phyloP scores from a whole-genome alignment of 2,797 vertebrate genomes.

The Urosaurus nigricauda region DNA sequence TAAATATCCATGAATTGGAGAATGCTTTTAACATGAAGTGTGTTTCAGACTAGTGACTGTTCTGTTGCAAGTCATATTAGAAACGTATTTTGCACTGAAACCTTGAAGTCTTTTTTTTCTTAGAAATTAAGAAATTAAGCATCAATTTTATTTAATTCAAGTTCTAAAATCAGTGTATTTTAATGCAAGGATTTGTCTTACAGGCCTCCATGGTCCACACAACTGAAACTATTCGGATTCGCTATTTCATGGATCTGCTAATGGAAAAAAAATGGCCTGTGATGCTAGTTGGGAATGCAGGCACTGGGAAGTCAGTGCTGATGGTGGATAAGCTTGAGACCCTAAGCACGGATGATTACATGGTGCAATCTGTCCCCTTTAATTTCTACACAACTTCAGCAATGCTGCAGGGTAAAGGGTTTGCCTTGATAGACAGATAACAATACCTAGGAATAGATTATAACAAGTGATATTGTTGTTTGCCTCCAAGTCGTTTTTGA shows the following conservation, averaged over 20 bases:
- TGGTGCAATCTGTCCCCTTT: conserved; percentile 82
- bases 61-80: neutral
- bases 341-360: conserved; percentile 68
- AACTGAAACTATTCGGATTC: conserved; percentile 76
- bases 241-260: conserved; percentile 82
- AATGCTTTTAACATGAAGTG: neutral
- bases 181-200: neutral
- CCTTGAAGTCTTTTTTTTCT: neutral
- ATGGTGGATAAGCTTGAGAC: conserved; percentile 79
- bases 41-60: neutral
- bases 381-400: conserved; percentile 85
- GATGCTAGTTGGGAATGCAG: conserved; percentile 83
- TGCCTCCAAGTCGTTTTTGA: no score
- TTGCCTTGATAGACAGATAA: neutral
- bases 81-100: neutral
- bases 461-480: neutral
- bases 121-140: neutral
- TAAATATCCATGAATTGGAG: no score
- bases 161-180: neutral
- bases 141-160: neutral
- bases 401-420: conserved; percentile 82
- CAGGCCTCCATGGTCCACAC: conserved; percentile 83
- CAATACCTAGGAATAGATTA: neutral
- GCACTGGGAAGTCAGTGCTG: conserved; percentile 81
- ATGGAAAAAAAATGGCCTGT: conserved; percentile 75